Evolutionary conservation across 2,113 vertebrate species (phyloP).

Genomic region (Fregata magnificens): DNA sequence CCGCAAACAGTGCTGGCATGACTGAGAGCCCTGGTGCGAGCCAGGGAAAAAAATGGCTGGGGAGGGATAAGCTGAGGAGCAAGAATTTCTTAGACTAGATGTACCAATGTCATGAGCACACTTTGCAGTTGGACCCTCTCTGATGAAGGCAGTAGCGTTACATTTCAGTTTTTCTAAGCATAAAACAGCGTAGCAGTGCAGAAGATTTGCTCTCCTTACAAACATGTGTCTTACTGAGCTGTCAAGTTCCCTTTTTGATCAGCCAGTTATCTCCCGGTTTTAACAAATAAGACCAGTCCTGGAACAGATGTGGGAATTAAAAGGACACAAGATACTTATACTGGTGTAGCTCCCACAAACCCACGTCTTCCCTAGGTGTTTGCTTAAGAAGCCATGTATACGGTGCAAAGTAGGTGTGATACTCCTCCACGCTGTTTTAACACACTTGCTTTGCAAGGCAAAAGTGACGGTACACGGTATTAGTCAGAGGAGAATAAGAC

Average conservation of each 20-base stretch:
- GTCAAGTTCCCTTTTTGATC: neutral
- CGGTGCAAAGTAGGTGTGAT: neutral
- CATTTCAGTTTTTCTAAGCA: neutral
- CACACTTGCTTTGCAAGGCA: neutral
- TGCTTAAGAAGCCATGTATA: neutral
- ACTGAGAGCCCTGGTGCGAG: neutral
- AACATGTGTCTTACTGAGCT: neutral
- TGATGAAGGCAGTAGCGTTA: neutral
- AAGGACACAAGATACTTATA: neutral
- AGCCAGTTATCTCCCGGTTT: neutral
- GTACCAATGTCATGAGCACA: neutral
- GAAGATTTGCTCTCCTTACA: neutral
- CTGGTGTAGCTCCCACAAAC: neutral
- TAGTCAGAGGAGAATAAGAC: neutral
- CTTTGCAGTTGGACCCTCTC: neutral
- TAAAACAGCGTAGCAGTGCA: neutral
- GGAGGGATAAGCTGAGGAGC: neutral
- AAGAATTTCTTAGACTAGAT: neutral
- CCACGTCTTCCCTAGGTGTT: neutral
- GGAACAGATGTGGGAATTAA: neutral
- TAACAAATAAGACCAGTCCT: neutral
- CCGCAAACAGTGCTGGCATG: neutral
- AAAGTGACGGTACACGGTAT: neutral
- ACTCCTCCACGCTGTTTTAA: neutral
- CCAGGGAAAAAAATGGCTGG: neutral